Percentiles rank a stretch among this genome's conserved stretches.
Conservation (phyloP, 2,113 vertebrate genomes). For the Chauna torquata region DNA sequence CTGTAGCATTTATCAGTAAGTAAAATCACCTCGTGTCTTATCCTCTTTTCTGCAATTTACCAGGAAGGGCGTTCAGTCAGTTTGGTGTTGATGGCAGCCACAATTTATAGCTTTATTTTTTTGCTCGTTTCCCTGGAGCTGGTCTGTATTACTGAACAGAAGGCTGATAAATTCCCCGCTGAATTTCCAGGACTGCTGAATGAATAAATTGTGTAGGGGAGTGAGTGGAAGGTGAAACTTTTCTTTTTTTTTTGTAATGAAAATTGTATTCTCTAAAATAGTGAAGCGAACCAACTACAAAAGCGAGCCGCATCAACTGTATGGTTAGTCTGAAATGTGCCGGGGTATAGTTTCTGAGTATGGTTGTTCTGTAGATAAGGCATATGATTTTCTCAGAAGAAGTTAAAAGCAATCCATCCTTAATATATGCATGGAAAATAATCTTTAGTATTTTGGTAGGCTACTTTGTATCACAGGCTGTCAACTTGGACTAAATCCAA, state of each 20-base stretch:
- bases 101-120: background rate
- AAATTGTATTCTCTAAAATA: background rate
- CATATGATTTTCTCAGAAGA: background rate
- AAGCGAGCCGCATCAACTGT: background rate
- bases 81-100: background rate
- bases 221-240: background rate
- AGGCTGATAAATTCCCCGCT: slow-evolving; percentile 26
- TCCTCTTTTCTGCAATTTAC: background rate
- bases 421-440: background rate
- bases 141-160: slow-evolving; percentile 9
- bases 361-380: background rate
- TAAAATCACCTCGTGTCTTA: background rate
- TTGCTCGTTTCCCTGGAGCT: background rate
- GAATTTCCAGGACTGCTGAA: slow-evolving; percentile 33
- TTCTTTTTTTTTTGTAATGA: background rate
- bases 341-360: background rate
- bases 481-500: background rate
- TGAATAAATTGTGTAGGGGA: slow-evolving; percentile 16
- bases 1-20: background rate
- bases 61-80: background rate
- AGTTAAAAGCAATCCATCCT: background rate
- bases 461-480: background rate
- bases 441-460: background rate
- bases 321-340: background rate
- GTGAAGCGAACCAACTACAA: background rate